Evolutionary conservation across 2,113 vertebrate genomes (phyloP), one percentile per base, ranked within the genome.

Genomic region (Solea solea): DNA sequence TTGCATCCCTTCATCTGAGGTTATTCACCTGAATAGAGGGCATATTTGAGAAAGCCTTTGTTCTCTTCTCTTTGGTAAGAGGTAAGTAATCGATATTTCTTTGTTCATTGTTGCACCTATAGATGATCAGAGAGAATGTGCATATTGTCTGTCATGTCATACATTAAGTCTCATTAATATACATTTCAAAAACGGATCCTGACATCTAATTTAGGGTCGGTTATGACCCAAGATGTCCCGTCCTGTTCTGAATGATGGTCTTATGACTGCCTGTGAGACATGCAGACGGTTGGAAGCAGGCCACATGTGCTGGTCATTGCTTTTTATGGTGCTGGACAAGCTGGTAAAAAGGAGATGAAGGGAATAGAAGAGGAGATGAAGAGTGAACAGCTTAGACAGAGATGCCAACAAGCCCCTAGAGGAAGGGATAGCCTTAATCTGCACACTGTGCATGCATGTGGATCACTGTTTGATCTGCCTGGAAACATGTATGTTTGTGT

Each of bases 281-380:
- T 6, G 25, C 21, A 21, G 21, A 21, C 21, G 56, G 48, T 76
- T 45, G 59, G 54, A 66, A 55, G n/a, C 41, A 39, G 28, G 45
- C 42, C 50, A 62, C 53, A 48, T 70, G 42, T 62, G 40, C 69
- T 61, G 64, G 58, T 57, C 67, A 21, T 85, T 83, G 65, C 86
- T 84, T 86, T 90, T 86, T 90, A 92, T 90, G 90, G 81, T 85
- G 67, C 48, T 78, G 64, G 40, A 79, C 65, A 48, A 52, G 57
- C 64, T 74, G 59, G 60, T 59, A 58, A 69, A 21, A 58, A 72
- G 16, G n/a, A 81, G 75, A 85, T 81, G 74, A 85, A 87, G 82
- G 51, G 52, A 73, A 57, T 9, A 48, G 44, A 73, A 71, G 21
- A 21, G 69, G 40, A 74, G 60, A 57, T 52, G 55, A 87, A 84